Base-by-base conservation (phyloP, 2,113 vertebrate genomes). In the Cyanistes caeruleus region DNA sequence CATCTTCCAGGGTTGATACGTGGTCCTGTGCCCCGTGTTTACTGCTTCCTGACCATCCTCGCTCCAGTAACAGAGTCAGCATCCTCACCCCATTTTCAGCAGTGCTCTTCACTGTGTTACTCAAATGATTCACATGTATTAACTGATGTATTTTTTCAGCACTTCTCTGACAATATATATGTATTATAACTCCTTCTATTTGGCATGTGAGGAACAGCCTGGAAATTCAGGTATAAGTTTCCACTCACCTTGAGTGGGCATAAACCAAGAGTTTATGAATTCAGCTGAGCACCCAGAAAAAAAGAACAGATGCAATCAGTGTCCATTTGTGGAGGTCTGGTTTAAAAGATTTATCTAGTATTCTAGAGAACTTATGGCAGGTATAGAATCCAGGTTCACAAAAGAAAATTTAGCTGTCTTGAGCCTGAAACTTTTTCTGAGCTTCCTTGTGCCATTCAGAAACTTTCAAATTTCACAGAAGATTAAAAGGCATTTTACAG, bases 181-280 rank as follows among this genome's bases (percentile, higher is more conserved):
- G 19, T 6, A 31, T 28, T 55, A 7, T 28, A 81, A 74, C 16
- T 55, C 14, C 56, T 81, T 44, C 44, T 49, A 6, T 65, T 27
- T 46, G 48, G 51, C 63, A 55, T 0, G 0, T 13, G 23, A 67
- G 68, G 46, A 78, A 63, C 37, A 28, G 35, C 0, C 0, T 31
- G n/a, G 63, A 94, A 94, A 85, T 53, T 39, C 16, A 18, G 41
- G 28, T 68, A 15, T 30, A 31, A 52, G 10, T 59, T 77, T 81
- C 63, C 33, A 22, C n/a, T 80, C 23, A 6, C 37, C n/a, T 64
- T 58, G 15, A 93, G 37, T 3, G 1, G 31, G 30, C 21, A 75
- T 23, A 55, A 91, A 60, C 39, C 44, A 21, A 16, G 72, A 75
- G 14, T 28, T 78, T 53, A 69, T 3, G 4, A 93, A 85, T 70